Percentiles rank a stretch among this genome's conserved stretches.
Evolutionary conservation across 2,888 invertebrate species (phyloP).

Genomic region (Chydorus sphaericus): DNA sequence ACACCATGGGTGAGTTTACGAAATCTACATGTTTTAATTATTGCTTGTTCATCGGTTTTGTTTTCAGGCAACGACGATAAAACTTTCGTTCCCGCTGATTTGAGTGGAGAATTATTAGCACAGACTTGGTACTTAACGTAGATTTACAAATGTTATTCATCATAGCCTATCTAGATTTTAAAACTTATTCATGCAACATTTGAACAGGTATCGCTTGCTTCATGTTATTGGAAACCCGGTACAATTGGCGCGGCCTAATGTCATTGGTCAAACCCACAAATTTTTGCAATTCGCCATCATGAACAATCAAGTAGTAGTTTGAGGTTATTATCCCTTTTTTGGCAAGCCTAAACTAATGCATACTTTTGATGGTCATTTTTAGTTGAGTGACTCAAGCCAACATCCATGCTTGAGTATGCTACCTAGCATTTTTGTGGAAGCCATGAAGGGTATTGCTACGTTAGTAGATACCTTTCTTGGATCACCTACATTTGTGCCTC

Average conservation of each 20-base stretch:
- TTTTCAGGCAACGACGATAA: constrained; percentile 66
- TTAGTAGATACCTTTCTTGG: constrained; percentile 92
- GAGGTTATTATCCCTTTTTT: not conserved
- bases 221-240: constrained; percentile 91
- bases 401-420: constrained; percentile 71
- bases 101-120: constrained; percentile 77
- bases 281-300: constrained; percentile 41
- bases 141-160: no score
- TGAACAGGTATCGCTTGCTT: constrained; percentile 60
- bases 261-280: constrained; percentile 53
- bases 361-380: not conserved
- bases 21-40: not conserved
- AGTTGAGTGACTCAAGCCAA: constrained; percentile 65
- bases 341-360: not conserved
- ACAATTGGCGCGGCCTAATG: constrained; percentile 70
- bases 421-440: constrained; percentile 80
- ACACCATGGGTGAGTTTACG: no score
- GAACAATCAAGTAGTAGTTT: constrained; percentile 8
- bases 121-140: constrained; percentile 98
- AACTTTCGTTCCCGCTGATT: constrained; percentile 61
- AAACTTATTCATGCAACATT: no score
- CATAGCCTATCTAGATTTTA: no score
- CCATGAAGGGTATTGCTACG: constrained; percentile 81
- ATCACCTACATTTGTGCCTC: not conserved
- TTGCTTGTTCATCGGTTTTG: constrained; percentile 9